phyloP scores from a whole-genome alignment of 2,797 vertebrate genomes.

The Cynodonichthys magdalenae region DNA sequence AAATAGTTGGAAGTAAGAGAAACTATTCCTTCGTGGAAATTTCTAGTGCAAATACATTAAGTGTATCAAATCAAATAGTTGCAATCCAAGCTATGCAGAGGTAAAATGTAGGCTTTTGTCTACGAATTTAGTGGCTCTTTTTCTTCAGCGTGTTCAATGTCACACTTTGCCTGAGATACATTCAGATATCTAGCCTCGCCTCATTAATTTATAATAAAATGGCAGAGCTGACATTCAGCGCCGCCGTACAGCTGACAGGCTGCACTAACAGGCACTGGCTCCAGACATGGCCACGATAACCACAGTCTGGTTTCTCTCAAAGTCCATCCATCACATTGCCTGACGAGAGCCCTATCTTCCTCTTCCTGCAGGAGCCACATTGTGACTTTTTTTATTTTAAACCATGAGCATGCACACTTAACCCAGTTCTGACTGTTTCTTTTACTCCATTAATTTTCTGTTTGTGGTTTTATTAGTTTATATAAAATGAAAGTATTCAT shows the following conservation, averaged over 20 bases:
- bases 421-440: slow-evolving; percentile 23
- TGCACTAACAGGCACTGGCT: slow-evolving; percentile 74
- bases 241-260: slow-evolving; percentile 66
- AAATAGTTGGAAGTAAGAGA: no score
- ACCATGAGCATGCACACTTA: background rate
- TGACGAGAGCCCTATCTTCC: slow-evolving; percentile 28
- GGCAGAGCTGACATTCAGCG: slow-evolving; percentile 67
- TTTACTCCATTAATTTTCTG: slow-evolving; percentile 20
- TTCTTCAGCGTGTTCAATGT: slow-evolving; percentile 47
- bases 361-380: slow-evolving; percentile 28
- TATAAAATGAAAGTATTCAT: slow-evolving; percentile 13
- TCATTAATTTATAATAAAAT: slow-evolving; percentile 77
- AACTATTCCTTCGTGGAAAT: no score
- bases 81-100: slow-evolving; percentile 2
- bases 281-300: slow-evolving; percentile 72
- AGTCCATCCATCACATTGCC: slow-evolving; percentile 64
- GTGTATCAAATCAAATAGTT: background rate
- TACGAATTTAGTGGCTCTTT: slow-evolving; percentile 25
- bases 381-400: slow-evolving; percentile 5
- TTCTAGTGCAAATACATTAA: no score
- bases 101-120: slow-evolving; percentile 30
- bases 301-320: slow-evolving; percentile 65
- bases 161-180: slow-evolving; percentile 52
- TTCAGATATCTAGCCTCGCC: slow-evolving; percentile 54
- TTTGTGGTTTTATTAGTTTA: slow-evolving; percentile 32